Base-by-base conservation (phyloP, 2,888 invertebrate species). In the Tribolium freemani region DNA sequence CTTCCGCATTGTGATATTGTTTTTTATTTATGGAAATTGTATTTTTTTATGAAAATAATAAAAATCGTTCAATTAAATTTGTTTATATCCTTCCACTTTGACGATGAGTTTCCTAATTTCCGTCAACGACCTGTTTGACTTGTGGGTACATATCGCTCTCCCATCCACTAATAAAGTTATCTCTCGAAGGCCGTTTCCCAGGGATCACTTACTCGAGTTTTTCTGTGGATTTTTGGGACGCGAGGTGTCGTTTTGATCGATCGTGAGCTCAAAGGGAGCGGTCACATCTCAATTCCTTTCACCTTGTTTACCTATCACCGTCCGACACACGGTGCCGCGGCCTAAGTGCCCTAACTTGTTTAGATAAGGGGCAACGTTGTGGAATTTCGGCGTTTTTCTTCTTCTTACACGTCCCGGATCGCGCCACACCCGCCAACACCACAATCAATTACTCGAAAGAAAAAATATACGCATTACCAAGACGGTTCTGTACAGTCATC, bases 311-410 rank as follows among this genome's bases (percentile, higher is more conserved):
- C 78, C 79, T 81, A 80, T 82, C 81, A 77, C 71, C 64, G 76
- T 79, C 78, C 77, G 78, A 78, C 78, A 80, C 79, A 48, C 78
- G 77, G 77, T 71, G 75, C 75, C 72, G 73, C 77, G 75, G 76
- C 74, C 80, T 81, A 84, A 84, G 84, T 84, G 84, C 84, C 82
- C 80, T 79, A 78, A 80, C 84, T 83, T 84, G 84, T 84, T 84
- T 83, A 84, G 84, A 84, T 84, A 84, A 84, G 81, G 79, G 74
- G 51, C 45, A 64, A 58, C 60, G 66, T 58, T 58, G 58, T 45
- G 57, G 69, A 73, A 73, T 73, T 73, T 69, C 73, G 69, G 64
- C 54, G 54, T 66, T 64, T 61, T 58, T 72, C 54, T 48, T 26
- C 70, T 26, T 38, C 57, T 30, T 26, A 31, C 38, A 48, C 16